Base-by-base conservation (phyloP, 2,888 invertebrate species). In the Cantharis rustica region DNA sequence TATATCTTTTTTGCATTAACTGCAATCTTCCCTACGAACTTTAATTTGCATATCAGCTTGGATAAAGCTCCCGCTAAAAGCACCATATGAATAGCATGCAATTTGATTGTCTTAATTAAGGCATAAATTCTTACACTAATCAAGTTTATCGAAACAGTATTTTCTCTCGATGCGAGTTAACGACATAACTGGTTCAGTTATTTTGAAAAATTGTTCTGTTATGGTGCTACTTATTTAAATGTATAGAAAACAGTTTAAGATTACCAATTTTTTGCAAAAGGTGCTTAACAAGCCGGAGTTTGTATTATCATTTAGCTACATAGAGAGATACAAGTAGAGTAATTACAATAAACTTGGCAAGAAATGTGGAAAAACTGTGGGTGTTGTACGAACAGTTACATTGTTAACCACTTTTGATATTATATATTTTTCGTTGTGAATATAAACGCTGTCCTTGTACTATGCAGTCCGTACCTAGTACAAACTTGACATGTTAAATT, bases 401-500 rank as follows among this genome's bases (percentile, higher is more conserved):
- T 84, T 85, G 85, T 85, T 85, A 84, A 84, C 84, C 83, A 85
- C 84, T 86, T 47, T 84, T 85, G 85, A 85, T 86, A 86, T 86
- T 84, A 85, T 81, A 85, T 83, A 83, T 85, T 86, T 85, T 85
- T 85, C 83, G 83, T 85, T 82, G 84, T 84, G 84, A 81, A 83
- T 85, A 84, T 83, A 82, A 85, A 85, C 84, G 84, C 83, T 85
- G 85, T 85, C 85, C 84, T 84, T 85, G 84, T 81, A 80, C 79
- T 76, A 84, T 85, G 85, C 85, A 83, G 84, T 85, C 85, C 83
- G 86, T 86, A 83, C 86, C 86, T 86, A 86, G 87, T 87, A 87
- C 86, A 84, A 82, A 83, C 84, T 83, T 82, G 87, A 86, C 86
- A 86, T 82, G 79, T 75, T 82, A 85, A 87, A 81, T 87, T 87